Percentiles rank a stretch among this genome's conserved stretches.
Evolutionary conservation across 2,113 vertebrate genomes (phyloP).

Genomic region (Ochotona curzoniae): DNA sequence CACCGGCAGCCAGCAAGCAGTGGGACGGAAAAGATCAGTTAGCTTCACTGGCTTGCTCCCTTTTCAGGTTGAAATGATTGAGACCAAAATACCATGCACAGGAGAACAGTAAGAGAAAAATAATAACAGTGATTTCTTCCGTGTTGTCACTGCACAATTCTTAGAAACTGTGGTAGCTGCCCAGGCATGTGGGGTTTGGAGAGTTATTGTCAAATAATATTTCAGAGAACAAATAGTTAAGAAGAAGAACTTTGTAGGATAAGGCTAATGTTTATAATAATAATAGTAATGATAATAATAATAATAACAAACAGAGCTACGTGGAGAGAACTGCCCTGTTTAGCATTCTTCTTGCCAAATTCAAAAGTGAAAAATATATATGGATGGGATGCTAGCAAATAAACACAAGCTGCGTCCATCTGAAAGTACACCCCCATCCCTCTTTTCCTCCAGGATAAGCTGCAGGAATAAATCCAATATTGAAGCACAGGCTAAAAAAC

Average conservation of each 20-base stretch:
- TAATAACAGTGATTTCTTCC: not conserved
- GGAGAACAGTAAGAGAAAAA: not conserved
- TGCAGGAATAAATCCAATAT: conserved; percentile 71
- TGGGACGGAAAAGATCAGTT: not conserved
- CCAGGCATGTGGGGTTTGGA: not conserved
- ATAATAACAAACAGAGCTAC: not conserved
- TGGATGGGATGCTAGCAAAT: conserved; percentile 55
- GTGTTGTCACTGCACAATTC: not conserved
- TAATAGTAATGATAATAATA: too few relatives aligned
- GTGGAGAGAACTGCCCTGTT: conserved; percentile 46
- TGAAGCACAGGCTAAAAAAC: conserved; percentile 49
- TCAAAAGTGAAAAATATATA: conserved; percentile 70
- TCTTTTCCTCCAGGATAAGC: conserved; percentile 68
- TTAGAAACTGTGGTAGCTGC: not conserved
- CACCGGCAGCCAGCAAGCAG: not conserved
- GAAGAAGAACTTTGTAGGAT: not conserved
- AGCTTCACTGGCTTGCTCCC: not conserved
- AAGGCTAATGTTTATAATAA: conserved; percentile 28
- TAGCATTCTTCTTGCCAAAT: conserved; percentile 64
- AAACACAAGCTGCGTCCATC: conserved; percentile 68
- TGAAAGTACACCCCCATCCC: conserved; percentile 72
- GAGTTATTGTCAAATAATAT: not conserved
- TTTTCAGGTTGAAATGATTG: not conserved
- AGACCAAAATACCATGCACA: not conserved
- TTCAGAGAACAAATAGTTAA: conserved; percentile 20